phyloP scores from a whole-genome alignment of 2,113 vertebrate genomes.

The Phalacrocorax carbo region DNA sequence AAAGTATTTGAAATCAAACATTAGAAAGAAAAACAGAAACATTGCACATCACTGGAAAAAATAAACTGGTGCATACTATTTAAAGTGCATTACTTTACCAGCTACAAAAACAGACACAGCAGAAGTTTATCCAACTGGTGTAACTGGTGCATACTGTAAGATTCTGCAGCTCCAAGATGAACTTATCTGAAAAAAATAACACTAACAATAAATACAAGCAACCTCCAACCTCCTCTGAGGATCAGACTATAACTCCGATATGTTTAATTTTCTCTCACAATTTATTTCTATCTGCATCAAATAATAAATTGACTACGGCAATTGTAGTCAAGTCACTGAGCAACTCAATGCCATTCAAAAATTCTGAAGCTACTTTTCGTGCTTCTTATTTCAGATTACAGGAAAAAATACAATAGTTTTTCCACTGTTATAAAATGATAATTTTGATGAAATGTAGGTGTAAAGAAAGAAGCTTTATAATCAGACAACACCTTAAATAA shows the following conservation, averaged over 20 bases:
- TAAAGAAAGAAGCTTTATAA: not conserved
- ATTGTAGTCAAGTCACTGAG: not conserved
- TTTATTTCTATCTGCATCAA: not conserved
- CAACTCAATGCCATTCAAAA: not conserved
- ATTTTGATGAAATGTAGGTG: not conserved
- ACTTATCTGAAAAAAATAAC: slow-evolving; percentile 5
- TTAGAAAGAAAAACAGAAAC: slow-evolving; percentile 24
- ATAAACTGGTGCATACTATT: slow-evolving; percentile 13
- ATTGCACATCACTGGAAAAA: slow-evolving; percentile 22
- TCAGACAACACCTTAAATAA: not conserved
- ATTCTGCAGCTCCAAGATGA: not conserved
- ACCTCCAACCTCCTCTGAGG: not conserved
- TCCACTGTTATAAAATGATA: not conserved
- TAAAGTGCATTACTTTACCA: slow-evolving; percentile 57
- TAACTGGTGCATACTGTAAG: not conserved
- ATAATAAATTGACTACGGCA: not conserved
- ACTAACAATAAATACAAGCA: slow-evolving; percentile 6
- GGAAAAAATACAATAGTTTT: not conserved
- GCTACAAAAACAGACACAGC: not conserved
- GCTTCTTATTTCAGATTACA: not conserved
- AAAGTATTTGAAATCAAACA: slow-evolving; percentile 23
- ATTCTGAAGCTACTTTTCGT: not conserved
- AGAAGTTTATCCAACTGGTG: not conserved
- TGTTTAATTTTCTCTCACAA: not conserved
- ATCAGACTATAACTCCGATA: not conserved